These are phyloP conservation scores for Dolichallabes microphthalmus DNA, from an alignment of 2,113 vertebrate species.

Conservation along the genomic window DNA sequence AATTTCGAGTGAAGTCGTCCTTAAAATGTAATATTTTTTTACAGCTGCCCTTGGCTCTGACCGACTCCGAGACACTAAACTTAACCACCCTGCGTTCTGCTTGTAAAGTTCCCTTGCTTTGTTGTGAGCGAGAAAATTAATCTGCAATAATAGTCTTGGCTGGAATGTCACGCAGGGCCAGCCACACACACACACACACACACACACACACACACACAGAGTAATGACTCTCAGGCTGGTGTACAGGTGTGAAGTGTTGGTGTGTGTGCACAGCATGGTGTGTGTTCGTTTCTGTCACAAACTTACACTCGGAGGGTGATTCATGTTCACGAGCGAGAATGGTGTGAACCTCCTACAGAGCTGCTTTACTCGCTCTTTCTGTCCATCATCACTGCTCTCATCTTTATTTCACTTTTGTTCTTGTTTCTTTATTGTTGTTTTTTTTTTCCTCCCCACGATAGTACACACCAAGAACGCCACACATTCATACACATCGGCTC, in stretches of 20 bases:
- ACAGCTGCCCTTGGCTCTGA: slow-evolving; percentile 18
- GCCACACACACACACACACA: neutral
- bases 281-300: slow-evolving; percentile 4
- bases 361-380: neutral
- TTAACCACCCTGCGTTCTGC: neutral
- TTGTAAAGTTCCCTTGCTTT: slow-evolving; percentile 16
- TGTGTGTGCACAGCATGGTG: neutral
- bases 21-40: slow-evolving; percentile 14
- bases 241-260: slow-evolving; percentile 3
- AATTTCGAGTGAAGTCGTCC: slow-evolving; percentile 5
- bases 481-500: neutral
- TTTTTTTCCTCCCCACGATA: neutral
- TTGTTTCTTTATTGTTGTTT: neutral
- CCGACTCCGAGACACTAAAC: slow-evolving; percentile 16
- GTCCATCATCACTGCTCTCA: neutral
- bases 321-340: slow-evolving; percentile 11
- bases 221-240: neutral
- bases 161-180: neutral
- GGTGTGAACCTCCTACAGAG: slow-evolving; percentile 25
- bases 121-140: slow-evolving; percentile 10
- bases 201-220: slow-evolving; percentile 13
- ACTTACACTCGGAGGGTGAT: slow-evolving; percentile 26
- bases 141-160: slow-evolving; percentile 28
- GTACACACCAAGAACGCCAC: neutral
- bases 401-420: neutral